Percentiles rank a stretch among this genome's conserved stretches.
Evolutionary conservation across 2,113 vertebrate species (phyloP).

Genomic region (Psephotus haematonotus): DNA sequence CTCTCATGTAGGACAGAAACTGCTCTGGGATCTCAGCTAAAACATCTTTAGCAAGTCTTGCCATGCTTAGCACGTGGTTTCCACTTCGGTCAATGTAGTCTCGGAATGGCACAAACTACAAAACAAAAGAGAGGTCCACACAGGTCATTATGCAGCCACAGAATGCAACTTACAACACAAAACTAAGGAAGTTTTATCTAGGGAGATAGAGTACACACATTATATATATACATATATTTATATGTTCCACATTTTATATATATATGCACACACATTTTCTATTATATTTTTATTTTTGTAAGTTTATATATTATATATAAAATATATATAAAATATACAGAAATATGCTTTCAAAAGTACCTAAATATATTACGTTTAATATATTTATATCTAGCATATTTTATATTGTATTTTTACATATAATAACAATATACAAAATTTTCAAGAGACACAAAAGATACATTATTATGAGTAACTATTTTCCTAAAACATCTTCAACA

Average conservation of each 20-base stretch:
- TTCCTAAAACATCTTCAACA: background rate
- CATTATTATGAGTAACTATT: background rate
- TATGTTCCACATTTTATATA: background rate
- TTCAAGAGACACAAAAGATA: background rate
- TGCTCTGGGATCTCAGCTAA: conserved; percentile 96
- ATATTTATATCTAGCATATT: background rate
- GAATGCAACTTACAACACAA: background rate
- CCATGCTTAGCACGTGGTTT: conserved; percentile 96
- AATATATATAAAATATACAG: background rate
- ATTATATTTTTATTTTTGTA: background rate
- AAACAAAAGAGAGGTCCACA: background rate
- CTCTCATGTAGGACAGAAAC: conserved; percentile 97
- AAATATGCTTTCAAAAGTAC: background rate
- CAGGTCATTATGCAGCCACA: background rate
- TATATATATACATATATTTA: background rate
- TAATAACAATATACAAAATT: background rate
- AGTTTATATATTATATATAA: background rate
- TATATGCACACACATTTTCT: fast-evolving
- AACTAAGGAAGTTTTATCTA: background rate
- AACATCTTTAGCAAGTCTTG: conserved; percentile 95
- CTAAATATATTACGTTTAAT: background rate
- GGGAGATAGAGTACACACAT: background rate
- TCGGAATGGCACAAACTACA: conserved; percentile 94
- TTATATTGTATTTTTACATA: background rate
- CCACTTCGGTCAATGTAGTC: conserved; percentile 96